Evolutionary conservation across 2,797 vertebrate species (phyloP).

Genomic region (Chloroceryle amazona): DNA sequence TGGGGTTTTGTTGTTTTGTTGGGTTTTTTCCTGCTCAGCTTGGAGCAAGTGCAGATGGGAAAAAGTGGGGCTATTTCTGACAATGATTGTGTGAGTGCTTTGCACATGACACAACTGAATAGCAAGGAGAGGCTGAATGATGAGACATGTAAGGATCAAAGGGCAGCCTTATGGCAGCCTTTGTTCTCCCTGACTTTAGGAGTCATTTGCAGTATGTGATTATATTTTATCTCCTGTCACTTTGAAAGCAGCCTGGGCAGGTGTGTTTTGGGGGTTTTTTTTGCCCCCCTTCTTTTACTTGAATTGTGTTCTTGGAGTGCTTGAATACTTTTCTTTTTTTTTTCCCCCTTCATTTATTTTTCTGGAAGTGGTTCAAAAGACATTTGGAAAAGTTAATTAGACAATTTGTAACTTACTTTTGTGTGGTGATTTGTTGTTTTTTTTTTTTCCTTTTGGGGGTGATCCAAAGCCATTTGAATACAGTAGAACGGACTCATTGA

Average conservation of each 20-base stretch:
- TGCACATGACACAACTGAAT: not conserved
- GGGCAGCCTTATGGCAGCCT: not conserved
- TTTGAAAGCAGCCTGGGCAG: not conserved
- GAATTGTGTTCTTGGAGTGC: conserved; percentile 17
- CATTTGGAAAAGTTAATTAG: conserved; percentile 56
- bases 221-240: not conserved
- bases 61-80: not conserved
- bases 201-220: not conserved
- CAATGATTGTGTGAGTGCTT: not conserved
- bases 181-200: not conserved
- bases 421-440: too few species aligned
- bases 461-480: conserved; percentile 45
- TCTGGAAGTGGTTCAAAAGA: conserved; percentile 52
- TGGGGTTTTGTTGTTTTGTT: not conserved
- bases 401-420: conserved; percentile 38
- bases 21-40: not conserved
- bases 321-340: not conserved
- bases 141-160: fast-evolving
- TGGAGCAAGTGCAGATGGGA: not conserved
- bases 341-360: conserved; percentile 37
- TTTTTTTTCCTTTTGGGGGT: not conserved
- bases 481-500: not conserved
- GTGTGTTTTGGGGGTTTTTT: not conserved
- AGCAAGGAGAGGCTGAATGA: not conserved
- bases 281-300: not conserved